Evolutionary conservation across 2,888 invertebrate genomes (phyloP), one percentile per base, ranked within the genome.

Genomic region (Dynastes tityus): DNA sequence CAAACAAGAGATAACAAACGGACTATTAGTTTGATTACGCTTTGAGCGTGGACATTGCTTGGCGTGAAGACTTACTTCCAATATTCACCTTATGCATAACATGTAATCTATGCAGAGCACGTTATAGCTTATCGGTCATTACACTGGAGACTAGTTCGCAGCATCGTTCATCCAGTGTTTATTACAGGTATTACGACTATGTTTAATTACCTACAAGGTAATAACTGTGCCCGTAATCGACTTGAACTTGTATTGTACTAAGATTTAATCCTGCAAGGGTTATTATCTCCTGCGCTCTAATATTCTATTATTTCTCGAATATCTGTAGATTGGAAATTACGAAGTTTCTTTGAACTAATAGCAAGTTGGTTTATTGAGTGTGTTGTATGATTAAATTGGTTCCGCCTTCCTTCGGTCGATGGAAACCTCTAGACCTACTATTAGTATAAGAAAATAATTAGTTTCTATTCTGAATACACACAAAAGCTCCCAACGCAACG

Each of bases 301-400:
- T 63, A 74, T 74, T 74, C 73, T 45, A 74, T 74, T 74, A 74
- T 61, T 74, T 45, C 61, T 74, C 27, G 68, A 27, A 51, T 68
- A 68, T 49, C 45, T 58, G 13, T 13, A 61, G 45, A 74, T 74
- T 61, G 73, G 45, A 29, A 74, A 74, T 74, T 74, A 61, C 29
- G 27, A 27, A 74, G 58, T 73, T 73, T 73, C 58, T 74, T 74
- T 63, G 61, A 61, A 13, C 45, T 61, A 74, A 61, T 74, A 58
- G 8, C 2, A 22, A 45, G 40, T 4, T 74, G 63, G 45, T 74
- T 74, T 74, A 74, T 74, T 74, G 27, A 49, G 16, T 16, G 22
- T 61, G n/a, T 63, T 74, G 61, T 9, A 61, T 2, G n/a, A 74
- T 45, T 61, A 40, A 27, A 49, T 74, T 27, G 22, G 61, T 61